These are phyloP conservation scores for Atopsyche davidsoni DNA, from an alignment of 1,140 invertebrate genomes.

Conservation along the genomic window DNA sequence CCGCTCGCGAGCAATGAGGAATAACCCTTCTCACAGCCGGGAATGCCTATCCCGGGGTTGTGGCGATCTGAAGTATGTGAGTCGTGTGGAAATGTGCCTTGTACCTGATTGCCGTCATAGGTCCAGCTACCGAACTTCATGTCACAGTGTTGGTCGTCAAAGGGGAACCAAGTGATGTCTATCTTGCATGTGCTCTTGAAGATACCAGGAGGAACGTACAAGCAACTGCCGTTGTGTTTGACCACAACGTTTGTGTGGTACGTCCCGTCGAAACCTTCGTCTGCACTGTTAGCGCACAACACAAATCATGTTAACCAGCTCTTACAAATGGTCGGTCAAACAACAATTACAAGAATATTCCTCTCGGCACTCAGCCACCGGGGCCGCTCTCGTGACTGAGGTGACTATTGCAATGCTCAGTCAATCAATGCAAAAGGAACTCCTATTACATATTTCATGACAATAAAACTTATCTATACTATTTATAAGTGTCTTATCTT, in stretches of 20 bases:
- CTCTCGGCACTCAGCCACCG: conserved; percentile 8
- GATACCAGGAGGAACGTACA: conserved; percentile 96
- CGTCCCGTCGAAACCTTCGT: conserved; percentile 96
- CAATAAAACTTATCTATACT: no score
- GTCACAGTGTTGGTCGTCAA: conserved; percentile 95
- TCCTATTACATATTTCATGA: no score
- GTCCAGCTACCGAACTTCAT: conserved; percentile 96
- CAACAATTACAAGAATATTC: conserved; percentile 9
- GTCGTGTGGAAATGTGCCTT: conserved; percentile 9
- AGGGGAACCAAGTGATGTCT: conserved; percentile 98
- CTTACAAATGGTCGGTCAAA: conserved; percentile 5
- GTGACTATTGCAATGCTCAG: no score
- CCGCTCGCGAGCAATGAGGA: no score
- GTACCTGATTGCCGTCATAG: conserved; percentile 88
- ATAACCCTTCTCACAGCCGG: no score
- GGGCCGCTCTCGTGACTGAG: no score
- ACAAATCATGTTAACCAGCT: conserved; percentile 24
- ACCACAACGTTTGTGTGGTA: conserved; percentile 97
- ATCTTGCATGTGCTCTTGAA: conserved; percentile 99
- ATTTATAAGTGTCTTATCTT: no score
- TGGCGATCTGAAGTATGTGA: conserved; percentile 3
- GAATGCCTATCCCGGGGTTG: no score
- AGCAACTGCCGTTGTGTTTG: conserved; percentile 88
- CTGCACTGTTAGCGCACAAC: conserved; percentile 67
- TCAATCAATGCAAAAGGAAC: no score